phyloP scores from a whole-genome alignment of 2,888 invertebrate genomes.

The Taenaris catops region DNA sequence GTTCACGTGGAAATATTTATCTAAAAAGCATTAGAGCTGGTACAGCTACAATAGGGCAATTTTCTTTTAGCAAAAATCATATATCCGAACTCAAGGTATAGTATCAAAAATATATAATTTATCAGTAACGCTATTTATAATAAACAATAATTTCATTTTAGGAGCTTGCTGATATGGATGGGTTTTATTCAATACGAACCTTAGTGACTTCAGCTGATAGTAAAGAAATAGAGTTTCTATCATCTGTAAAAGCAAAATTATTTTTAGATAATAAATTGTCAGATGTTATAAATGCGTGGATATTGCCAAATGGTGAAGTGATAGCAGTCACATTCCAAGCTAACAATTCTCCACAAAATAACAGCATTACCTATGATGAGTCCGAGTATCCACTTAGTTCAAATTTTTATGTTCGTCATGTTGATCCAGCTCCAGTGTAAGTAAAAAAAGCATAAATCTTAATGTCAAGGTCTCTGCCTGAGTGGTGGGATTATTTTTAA shows the following conservation, averaged over 20 bases:
- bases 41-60: slow-evolving; percentile 81
- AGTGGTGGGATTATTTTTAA: no score
- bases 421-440: slow-evolving; percentile 89
- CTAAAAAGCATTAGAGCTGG: slow-evolving; percentile 85
- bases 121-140: not conserved
- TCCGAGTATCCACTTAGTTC: slow-evolving; percentile 82
- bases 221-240: slow-evolving; percentile 83
- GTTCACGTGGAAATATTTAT: slow-evolving; percentile 84
- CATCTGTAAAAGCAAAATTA: slow-evolving; percentile 89
- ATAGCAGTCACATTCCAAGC: slow-evolving; percentile 83
- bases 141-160: slow-evolving; percentile 1
- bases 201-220: slow-evolving; percentile 84
- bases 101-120: not conserved
- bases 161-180: slow-evolving; percentile 81
- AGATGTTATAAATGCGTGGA: slow-evolving; percentile 88
- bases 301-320: slow-evolving; percentile 89
- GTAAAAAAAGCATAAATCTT: no score
- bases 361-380: slow-evolving; percentile 22
- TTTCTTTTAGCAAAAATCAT: slow-evolving; percentile 75
- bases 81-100: slow-evolving; percentile 77
- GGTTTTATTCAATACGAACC: slow-evolving; percentile 87
- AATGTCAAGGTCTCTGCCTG: no score
- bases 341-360: slow-evolving; percentile 43
- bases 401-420: slow-evolving; percentile 87
- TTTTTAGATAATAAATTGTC: slow-evolving; percentile 87